A percentile compares a stretch with the other conserved stretches of the same genome.
phyloP scores from a whole-genome alignment of 2,113 vertebrate species.

The Dipodomys spectabilis region DNA sequence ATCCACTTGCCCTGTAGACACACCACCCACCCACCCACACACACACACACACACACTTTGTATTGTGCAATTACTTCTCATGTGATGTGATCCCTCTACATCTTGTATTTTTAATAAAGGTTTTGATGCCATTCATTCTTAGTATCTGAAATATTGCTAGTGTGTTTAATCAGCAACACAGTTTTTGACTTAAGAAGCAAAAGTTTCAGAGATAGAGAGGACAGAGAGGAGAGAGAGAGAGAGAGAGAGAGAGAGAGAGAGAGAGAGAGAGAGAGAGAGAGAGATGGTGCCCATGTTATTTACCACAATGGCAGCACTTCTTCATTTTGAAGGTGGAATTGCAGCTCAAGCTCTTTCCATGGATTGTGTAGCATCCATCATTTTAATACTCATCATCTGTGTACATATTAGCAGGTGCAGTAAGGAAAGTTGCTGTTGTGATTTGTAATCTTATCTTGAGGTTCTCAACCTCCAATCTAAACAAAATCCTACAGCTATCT shows the following conservation, averaged over 20 bases:
- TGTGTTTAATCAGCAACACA: not conserved
- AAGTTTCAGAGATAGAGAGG: not conserved
- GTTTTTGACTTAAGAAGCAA: not conserved
- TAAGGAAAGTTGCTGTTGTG: constrained; percentile 24
- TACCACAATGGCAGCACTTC: not conserved
- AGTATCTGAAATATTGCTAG: not conserved
- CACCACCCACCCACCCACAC: not conserved
- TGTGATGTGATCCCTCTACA: not conserved
- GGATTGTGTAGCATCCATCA: not conserved
- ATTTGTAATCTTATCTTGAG: not conserved
- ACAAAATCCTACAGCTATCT: not conserved
- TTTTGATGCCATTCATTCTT: not conserved
- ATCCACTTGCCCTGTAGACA: not conserved
- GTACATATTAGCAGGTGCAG: not conserved
- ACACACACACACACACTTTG: not conserved
- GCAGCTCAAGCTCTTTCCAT: not conserved
- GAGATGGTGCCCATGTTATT: not conserved
- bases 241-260: not conserved
- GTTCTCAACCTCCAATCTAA: not conserved
- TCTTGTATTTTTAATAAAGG: not conserved
- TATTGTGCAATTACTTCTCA: not conserved
- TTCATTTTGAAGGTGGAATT: not conserved
- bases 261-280: no score
- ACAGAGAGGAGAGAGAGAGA: no score
- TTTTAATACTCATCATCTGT: not conserved